Evolutionary conservation across 2,113 vertebrate genomes (phyloP), one percentile per base, ranked within the genome.

Genomic region (Dipodomys ordii): DNA sequence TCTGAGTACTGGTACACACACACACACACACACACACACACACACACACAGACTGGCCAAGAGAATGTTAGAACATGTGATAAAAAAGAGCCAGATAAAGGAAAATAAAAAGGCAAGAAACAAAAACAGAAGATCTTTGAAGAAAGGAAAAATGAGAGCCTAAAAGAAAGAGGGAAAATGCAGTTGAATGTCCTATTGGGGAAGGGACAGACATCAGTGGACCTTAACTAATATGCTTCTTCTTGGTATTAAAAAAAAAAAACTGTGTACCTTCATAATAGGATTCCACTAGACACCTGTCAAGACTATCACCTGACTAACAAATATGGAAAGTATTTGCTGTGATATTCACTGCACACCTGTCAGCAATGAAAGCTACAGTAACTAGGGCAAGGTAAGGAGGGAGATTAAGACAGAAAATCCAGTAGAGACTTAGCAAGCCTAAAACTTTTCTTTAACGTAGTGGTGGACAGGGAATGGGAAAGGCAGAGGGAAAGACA

Each of bases 321-420:
- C 30, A 79, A 87, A 79, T 74, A 8, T 73, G 84, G n/a, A 93
- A 91, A 18, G 74, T 83, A 87, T 62, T 72, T 83, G 39, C 67
- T 88, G 67, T 69, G 32, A 84, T 88, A 84, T 39, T 93, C 32
- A 83, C 11, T 25, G 74, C 83, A 91, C 15, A 81, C 46, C 74
- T 83, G 46, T 68, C 3, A 1, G 69, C n/a, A 80, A 60, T 74
- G 84, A 84, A 87, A 95, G 39, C 65, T 79, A 16, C 5, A 12
- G 60, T 84, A 91, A 84, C 35, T 83, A 80, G 79, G 79, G 68
- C 32, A 91, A 93, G 64, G 64, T 84, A 76, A n/a, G 13, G 53
- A 74, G 6, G n/a, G 30, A 62, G 27, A 74, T 30, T 72, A 90
- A 90, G 60, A 32, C 20, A 86, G 53, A 53, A 46, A 89, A 86